These are phyloP conservation scores for Folsomia manolachei DNA, from an alignment of 2,888 invertebrate species.

Conservation along the genomic window DNA sequence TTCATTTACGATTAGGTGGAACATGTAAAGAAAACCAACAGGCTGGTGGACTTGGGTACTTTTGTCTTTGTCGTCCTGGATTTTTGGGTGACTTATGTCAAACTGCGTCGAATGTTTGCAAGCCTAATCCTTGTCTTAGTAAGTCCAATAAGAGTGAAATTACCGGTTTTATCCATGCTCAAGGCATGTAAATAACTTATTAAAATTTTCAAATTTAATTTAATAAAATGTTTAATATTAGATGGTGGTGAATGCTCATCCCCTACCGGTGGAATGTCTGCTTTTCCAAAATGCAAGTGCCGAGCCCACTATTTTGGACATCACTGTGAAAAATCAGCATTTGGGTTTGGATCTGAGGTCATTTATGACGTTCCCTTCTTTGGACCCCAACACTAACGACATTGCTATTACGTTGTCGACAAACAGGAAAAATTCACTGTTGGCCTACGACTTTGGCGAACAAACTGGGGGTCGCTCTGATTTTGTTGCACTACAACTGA, in stretches of 20 bases:
- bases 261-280: conserved; percentile 74
- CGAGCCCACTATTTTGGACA: conserved; percentile 80
- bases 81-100: conserved; percentile 90
- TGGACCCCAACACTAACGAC: conserved; percentile 85
- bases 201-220: too few species aligned
- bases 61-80: conserved; percentile 86
- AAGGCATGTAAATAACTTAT: not conserved
- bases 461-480: conserved; percentile 86
- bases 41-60: too few species aligned
- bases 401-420: conserved; percentile 88
- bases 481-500: conserved; percentile 85
- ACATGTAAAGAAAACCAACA: conserved; percentile 85
- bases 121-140: conserved; percentile 79
- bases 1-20: too few species aligned
- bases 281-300: conserved; percentile 75
- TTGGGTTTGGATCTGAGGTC: conserved; percentile 85
- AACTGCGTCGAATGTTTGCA: conserved; percentile 77
- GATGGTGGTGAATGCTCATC: conserved; percentile 71
- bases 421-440: conserved; percentile 75
- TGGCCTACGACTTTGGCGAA: conserved; percentile 87
- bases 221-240: too few species aligned
- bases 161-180: not conserved
- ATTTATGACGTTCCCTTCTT: conserved; percentile 79
- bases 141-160: not conserved
- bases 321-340: conserved; percentile 86